Evolutionary conservation across 2,888 invertebrate genomes (phyloP).

Genomic region (Drosophila siamana): DNA sequence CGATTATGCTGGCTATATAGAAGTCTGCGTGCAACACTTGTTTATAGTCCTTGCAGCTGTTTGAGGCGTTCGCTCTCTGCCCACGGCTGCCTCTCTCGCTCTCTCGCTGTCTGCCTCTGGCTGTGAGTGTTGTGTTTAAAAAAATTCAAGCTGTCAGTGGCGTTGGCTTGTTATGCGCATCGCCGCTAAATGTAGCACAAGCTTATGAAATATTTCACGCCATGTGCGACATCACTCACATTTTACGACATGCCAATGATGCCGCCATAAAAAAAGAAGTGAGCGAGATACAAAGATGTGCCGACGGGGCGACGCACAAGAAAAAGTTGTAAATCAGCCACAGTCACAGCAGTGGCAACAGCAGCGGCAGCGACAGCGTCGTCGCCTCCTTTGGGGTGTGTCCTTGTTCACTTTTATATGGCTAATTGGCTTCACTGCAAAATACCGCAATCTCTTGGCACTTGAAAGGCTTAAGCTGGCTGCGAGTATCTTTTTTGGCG

Average conservation of each 20-base stretch:
- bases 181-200: constrained; percentile 71
- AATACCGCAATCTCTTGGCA: constrained; percentile 50
- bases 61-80: constrained; percentile 4
- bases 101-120: not conserved
- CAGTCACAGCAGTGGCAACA: not conserved
- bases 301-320: constrained; percentile 7
- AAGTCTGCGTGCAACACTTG: constrained; percentile 41
- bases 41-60: constrained; percentile 72
- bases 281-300: constrained; percentile 55
- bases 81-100: no score
- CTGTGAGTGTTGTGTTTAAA: constrained; percentile 8
- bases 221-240: constrained; percentile 70
- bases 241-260: constrained; percentile 80
- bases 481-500: constrained; percentile 21
- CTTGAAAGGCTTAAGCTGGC: constrained; percentile 53
- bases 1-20: constrained; percentile 12
- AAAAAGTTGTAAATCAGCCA: constrained; percentile 51
- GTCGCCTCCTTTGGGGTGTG: constrained; percentile 1
- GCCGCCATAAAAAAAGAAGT: constrained; percentile 60
- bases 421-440: constrained; percentile 55
- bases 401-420: constrained; percentile 30
- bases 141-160: constrained; percentile 53
- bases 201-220: constrained; percentile 66
- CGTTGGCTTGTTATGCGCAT: constrained; percentile 62
- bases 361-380: not conserved